A percentile compares a stretch with the other conserved stretches of the same genome.
Conservation (phyloP, 2,888 invertebrate species). For the Branchipolynoe longqiensis region DNA sequence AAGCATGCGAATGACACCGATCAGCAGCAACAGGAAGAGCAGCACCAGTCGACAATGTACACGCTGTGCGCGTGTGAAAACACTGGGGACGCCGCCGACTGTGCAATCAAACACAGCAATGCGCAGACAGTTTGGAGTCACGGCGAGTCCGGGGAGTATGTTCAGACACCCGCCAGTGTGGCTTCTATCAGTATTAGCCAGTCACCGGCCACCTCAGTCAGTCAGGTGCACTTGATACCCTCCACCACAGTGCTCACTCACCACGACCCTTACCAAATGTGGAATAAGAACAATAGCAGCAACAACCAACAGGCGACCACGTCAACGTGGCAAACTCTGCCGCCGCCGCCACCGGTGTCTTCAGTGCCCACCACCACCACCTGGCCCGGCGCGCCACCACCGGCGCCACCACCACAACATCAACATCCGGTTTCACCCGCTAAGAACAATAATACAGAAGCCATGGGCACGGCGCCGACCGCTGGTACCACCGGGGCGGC, state of each 20-base stretch:
- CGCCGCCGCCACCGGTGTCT: background rate
- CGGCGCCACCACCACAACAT: background rate
- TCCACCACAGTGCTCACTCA: slow-evolving; percentile 4
- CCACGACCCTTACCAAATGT: slow-evolving; percentile 46
- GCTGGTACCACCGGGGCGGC: background rate
- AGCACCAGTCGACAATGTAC: slow-evolving; percentile 30
- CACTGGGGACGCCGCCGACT: slow-evolving; percentile 33
- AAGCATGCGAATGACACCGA: background rate
- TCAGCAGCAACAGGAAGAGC: slow-evolving; percentile 21
- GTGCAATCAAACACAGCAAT: slow-evolving; percentile 9
- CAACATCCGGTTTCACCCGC: background rate
- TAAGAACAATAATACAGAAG: background rate
- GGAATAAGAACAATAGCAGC: slow-evolving; percentile 16
- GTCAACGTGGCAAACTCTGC: slow-evolving; percentile 1
- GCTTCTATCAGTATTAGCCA: background rate
- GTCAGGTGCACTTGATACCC: slow-evolving; percentile 22
- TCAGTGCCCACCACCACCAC: slow-evolving; percentile 28
- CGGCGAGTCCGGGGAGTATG: slow-evolving; percentile 32
- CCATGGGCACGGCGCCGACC: background rate
- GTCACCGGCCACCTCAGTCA: background rate
- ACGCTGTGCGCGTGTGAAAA: slow-evolving; percentile 31
- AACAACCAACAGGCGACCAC: slow-evolving; percentile 1
- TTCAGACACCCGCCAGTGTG: background rate
- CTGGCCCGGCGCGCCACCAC: background rate
- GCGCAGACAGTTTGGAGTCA: slow-evolving; percentile 44